A percentile compares a stretch with the other conserved stretches of the same genome.
Conservation (phyloP, 2,888 invertebrate genomes). For the Oithona nana region DNA sequence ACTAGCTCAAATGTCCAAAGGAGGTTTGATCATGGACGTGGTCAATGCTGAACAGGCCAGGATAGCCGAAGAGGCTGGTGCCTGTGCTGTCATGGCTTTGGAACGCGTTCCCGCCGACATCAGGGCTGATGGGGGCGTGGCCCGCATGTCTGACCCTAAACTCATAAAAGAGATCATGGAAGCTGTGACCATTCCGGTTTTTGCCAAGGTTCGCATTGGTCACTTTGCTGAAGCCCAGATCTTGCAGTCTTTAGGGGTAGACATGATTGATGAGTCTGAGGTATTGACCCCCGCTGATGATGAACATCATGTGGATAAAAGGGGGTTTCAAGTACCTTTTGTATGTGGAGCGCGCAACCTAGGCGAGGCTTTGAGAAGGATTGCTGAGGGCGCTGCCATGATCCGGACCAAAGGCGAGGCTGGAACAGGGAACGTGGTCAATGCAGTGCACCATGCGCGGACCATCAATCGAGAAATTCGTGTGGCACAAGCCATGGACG, state of each 20-base stretch:
- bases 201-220: slow-evolving; percentile 17
- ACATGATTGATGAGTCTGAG: slow-evolving; percentile 18
- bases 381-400: slow-evolving; percentile 17
- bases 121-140: slow-evolving; percentile 12
- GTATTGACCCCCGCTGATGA: slow-evolving; percentile 16
- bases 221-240: slow-evolving; percentile 18
- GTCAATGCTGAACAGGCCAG: slow-evolving; percentile 16
- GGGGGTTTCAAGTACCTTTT: slow-evolving; percentile 13
- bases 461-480: slow-evolving; percentile 13
- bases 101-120: slow-evolving; percentile 16
- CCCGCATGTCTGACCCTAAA: slow-evolving; percentile 16
- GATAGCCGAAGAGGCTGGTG: slow-evolving; percentile 15
- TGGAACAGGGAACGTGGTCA: slow-evolving; percentile 14
- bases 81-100: slow-evolving; percentile 15
- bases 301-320: slow-evolving; percentile 14
- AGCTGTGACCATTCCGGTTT: slow-evolving; percentile 14
- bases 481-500: slow-evolving; percentile 1
- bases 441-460: slow-evolving; percentile 15
- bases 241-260: slow-evolving; percentile 9
- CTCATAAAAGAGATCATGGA: slow-evolving; percentile 15
- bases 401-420: slow-evolving; percentile 15
- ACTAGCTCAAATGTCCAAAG: slow-evolving; percentile 14
- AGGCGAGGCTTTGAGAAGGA: slow-evolving; percentile 16
- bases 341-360: slow-evolving; percentile 17
- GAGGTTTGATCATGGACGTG: slow-evolving; percentile 16